Evolutionary conservation across 2,888 invertebrate genomes (phyloP).

Genomic region (Calephelis perditalis): DNA sequence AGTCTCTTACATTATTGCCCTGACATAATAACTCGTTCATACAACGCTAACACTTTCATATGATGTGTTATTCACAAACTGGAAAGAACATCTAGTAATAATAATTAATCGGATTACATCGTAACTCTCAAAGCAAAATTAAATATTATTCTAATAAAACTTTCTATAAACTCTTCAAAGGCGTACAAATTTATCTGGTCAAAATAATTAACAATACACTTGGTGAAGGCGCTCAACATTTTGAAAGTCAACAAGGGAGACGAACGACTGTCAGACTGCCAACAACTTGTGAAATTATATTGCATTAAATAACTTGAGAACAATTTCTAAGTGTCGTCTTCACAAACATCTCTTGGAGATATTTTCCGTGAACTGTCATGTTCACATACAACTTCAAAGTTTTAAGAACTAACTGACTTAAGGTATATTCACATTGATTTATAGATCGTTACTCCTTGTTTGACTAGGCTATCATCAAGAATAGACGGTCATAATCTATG

Average conservation of each 20-base stretch:
- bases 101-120: too few relatives aligned
- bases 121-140: too few relatives aligned
- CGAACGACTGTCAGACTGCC: slow-evolving; percentile 24
- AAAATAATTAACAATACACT: slow-evolving; percentile 7
- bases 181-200: neutral
- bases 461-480: too few relatives aligned
- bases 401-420: neutral
- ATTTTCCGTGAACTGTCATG: neutral
- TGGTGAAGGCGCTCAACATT: slow-evolving; percentile 5
- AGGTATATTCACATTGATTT: too few relatives aligned
- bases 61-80: too few relatives aligned
- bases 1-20: too few relatives aligned
- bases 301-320: slow-evolving; percentile 24
- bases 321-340: slow-evolving; percentile 15
- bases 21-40: too few relatives aligned
- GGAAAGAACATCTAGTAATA: too few relatives aligned
- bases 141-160: neutral
- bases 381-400: neutral
- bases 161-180: neutral
- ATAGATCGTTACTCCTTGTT: too few relatives aligned
- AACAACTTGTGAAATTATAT: slow-evolving; percentile 25
- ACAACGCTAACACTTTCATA: too few relatives aligned
- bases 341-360: slow-evolving; percentile 4
- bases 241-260: slow-evolving; percentile 17
- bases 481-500: too few relatives aligned